A percentile compares a stretch with the other conserved stretches of the same genome.
These are phyloP conservation scores for Pseudococcus jackbeardsleyi DNA, from an alignment of 2,888 invertebrate species.

Conservation along the genomic window DNA sequence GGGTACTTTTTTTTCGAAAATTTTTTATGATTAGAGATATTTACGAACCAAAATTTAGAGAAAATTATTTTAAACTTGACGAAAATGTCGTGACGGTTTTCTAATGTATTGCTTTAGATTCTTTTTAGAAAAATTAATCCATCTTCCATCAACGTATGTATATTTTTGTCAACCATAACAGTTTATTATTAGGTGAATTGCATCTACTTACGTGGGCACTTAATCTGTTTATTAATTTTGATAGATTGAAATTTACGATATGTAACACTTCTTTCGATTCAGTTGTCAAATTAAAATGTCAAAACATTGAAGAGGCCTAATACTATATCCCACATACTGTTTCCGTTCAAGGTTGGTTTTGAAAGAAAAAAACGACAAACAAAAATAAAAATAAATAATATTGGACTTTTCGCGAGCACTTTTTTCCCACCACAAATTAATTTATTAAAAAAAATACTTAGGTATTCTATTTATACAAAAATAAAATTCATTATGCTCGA, in stretches of 20 bases:
- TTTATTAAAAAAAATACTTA: neutral
- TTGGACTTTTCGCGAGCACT: neutral
- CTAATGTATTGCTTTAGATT: no score
- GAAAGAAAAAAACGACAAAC: neutral
- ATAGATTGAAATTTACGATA: neutral
- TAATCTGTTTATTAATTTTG: neutral
- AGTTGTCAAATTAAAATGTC: neutral
- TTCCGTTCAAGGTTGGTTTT: neutral
- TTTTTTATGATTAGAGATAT: neutral
- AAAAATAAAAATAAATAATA: neutral
- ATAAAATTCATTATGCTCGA: neutral
- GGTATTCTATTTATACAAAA: neutral
- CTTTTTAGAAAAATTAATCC: no score
- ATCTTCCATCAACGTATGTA: no score
- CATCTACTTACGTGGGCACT: no score
- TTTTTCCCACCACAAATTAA: neutral
- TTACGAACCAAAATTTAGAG: neutral
- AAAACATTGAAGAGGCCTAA: neutral
- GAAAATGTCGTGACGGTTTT: no score
- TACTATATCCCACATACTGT: neutral
- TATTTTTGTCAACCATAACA: no score
- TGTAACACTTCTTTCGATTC: neutral
- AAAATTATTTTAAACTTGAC: no score
- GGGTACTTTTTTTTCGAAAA: neutral
- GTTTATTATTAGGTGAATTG: no score